These are phyloP conservation scores for Leptatherina wallacei DNA, from an alignment of 2,797 vertebrate species.

Conservation along the genomic window DNA sequence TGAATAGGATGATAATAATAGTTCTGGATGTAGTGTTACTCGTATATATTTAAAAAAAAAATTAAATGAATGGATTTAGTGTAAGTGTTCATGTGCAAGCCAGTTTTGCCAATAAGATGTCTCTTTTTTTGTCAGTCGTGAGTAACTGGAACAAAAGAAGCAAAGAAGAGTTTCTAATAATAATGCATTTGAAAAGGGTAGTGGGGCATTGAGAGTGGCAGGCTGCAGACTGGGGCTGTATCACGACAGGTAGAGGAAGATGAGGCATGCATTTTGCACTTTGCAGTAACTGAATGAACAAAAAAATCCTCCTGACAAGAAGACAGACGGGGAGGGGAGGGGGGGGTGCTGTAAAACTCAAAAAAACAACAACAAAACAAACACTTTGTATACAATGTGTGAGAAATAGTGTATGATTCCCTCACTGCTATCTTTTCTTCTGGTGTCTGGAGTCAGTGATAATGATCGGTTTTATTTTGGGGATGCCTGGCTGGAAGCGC, in stretches of 20 bases:
- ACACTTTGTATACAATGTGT: slow-evolving; percentile 49
- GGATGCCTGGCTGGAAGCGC: slow-evolving; percentile 60
- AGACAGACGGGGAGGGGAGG: slow-evolving; percentile 36
- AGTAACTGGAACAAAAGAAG: slow-evolving; percentile 35
- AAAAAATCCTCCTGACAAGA: slow-evolving; percentile 24
- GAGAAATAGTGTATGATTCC: slow-evolving; percentile 32
- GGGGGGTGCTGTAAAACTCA: slow-evolving; percentile 44
- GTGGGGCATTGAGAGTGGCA: slow-evolving; percentile 18
- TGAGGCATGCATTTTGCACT: slow-evolving; percentile 28
- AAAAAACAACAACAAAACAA: slow-evolving; percentile 41
- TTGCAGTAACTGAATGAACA: slow-evolving; percentile 48
- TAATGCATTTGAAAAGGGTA: slow-evolving; percentile 47
- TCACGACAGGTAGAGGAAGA: slow-evolving; percentile 30
- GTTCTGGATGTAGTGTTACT: too few species aligned
- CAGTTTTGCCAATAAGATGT: slow-evolving; percentile 12
- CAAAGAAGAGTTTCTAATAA: slow-evolving; percentile 44
- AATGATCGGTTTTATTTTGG: slow-evolving; percentile 79
- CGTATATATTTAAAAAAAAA: too few species aligned
- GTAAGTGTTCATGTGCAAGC: slow-evolving; percentile 1
- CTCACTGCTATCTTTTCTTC: slow-evolving; percentile 34
- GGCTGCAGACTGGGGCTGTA: slow-evolving; percentile 32
- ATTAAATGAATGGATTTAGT: not conserved
- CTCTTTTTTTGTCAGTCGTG: slow-evolving; percentile 9
- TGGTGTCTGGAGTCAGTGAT: slow-evolving; percentile 59
- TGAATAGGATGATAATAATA: too few species aligned